A percentile compares a stretch with the other conserved stretches of the same genome.
These are phyloP conservation scores for Bubalus kerabau DNA, from an alignment of 2,113 vertebrate species.

Conservation along the genomic window DNA sequence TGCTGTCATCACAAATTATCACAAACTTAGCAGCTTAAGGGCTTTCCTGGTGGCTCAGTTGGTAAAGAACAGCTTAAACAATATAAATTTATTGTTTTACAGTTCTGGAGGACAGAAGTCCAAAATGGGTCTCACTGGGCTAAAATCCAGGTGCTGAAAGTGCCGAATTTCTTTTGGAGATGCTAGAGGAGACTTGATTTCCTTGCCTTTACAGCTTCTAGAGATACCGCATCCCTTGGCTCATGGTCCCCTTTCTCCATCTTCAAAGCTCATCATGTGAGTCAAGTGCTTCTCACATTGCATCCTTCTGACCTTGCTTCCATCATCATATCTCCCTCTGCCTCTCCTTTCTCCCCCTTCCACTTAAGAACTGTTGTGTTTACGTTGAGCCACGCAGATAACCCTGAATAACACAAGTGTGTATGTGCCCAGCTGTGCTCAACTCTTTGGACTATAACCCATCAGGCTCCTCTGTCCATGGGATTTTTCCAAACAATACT, in stretches of 20 bases:
- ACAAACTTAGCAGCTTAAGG: not conserved
- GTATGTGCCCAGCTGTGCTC: not conserved
- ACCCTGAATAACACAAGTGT: not conserved
- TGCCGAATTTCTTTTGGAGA: not conserved
- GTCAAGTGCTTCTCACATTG: not conserved
- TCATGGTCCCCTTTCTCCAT: not conserved
- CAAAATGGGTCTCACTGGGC: not conserved
- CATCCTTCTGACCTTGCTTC: not conserved
- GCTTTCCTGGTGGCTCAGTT: not conserved
- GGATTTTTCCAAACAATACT: not conserved
- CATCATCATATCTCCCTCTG: not conserved
- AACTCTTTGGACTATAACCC: not conserved
- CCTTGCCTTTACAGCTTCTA: not conserved
- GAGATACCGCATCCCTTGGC: not conserved
- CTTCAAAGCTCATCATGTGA: not conserved
- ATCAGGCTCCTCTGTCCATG: not conserved
- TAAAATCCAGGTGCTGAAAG: not conserved
- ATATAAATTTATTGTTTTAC: not conserved
- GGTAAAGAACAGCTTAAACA: not conserved
- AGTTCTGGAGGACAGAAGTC: not conserved
- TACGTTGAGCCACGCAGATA: not conserved
- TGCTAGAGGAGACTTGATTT: not conserved
- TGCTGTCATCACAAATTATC: not conserved
- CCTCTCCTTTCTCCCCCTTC: not conserved
- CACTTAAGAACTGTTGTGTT: not conserved